Conservation (phyloP, 2,888 invertebrate genomes). For the Stomorhina lunata region DNA sequence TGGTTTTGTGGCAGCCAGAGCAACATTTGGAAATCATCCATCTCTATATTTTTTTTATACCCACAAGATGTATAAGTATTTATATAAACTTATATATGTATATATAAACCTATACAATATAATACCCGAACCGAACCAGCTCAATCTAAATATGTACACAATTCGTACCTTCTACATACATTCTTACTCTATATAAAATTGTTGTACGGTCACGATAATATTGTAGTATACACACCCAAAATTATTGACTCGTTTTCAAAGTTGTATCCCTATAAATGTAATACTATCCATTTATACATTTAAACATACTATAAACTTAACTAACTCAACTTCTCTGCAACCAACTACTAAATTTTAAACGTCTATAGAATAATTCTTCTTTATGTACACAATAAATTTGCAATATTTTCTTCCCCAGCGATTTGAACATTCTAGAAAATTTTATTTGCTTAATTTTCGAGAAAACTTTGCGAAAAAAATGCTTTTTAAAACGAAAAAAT, state of each 20-base stretch:
- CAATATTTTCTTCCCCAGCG: neutral
- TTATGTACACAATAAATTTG: neutral
- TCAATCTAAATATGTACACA: constrained; percentile 33
- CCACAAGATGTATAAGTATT: constrained; percentile 46
- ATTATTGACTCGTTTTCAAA: constrained; percentile 65
- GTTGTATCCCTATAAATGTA: constrained; percentile 67
- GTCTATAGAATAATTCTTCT: neutral
- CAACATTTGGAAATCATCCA: constrained; percentile 59
- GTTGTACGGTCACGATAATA: constrained; percentile 30
- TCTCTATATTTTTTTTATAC: constrained; percentile 36
- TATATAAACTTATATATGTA: neutral
- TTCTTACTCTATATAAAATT: neutral
- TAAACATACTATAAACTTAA: constrained; percentile 7
- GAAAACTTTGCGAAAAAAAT: too few species aligned
- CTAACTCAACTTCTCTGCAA: neutral
- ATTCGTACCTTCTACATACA: neutral
- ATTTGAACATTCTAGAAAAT: constrained; percentile 21
- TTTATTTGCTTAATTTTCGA: constrained; percentile 13
- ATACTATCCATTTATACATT: constrained; percentile 63
- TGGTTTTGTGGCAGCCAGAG: constrained; percentile 17
- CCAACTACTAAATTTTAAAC: too few species aligned
- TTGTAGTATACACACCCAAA: constrained; percentile 66
- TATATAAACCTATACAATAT: constrained; percentile 18
- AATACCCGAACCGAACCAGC: constrained; percentile 36
- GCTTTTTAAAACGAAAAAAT: too few species aligned